Percentiles rank a stretch among this genome's conserved stretches.
These are phyloP conservation scores for Machimus rusticus DNA, from an alignment of 2,888 invertebrate species.

Conservation along the genomic window DNA sequence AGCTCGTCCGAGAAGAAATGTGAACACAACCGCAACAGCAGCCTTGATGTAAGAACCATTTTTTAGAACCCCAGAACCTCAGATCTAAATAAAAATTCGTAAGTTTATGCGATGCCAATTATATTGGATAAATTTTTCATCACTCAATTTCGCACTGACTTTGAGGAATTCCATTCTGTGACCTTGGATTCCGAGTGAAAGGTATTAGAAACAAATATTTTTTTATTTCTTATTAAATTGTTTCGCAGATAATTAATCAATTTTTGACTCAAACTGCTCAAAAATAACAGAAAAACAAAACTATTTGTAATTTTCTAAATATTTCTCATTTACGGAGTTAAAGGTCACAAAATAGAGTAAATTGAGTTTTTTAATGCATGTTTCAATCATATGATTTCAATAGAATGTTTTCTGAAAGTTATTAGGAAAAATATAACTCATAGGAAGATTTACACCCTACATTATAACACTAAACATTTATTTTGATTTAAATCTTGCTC, in stretches of 20 bases:
- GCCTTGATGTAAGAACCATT: constrained; percentile 50
- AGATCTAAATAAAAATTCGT: not conserved
- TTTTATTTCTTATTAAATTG: too few relatives aligned
- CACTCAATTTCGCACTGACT: not conserved
- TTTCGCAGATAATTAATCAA: not conserved
- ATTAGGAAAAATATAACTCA: too few relatives aligned
- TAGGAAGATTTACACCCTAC: too few relatives aligned
- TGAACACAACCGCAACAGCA: constrained; percentile 49
- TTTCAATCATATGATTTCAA: too few relatives aligned
- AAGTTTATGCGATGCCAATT: not conserved
- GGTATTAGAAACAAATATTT: too few relatives aligned
- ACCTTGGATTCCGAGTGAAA: too few relatives aligned
- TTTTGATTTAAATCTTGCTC: too few relatives aligned
- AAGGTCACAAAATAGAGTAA: not conserved
- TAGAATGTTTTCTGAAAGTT: too few relatives aligned
- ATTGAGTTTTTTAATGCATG: too few relatives aligned
- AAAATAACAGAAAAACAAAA: not conserved
- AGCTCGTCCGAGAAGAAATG: constrained; percentile 55
- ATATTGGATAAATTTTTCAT: not conserved
- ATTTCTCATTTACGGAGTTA: not conserved
- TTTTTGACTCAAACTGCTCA: not conserved
- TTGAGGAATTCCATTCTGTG: not conserved
- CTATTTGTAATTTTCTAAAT: not conserved
- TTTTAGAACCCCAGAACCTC: not conserved
- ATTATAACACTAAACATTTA: too few relatives aligned